Base-by-base conservation (phyloP, 2,113 vertebrate genomes). In the Isichthys henryi region DNA sequence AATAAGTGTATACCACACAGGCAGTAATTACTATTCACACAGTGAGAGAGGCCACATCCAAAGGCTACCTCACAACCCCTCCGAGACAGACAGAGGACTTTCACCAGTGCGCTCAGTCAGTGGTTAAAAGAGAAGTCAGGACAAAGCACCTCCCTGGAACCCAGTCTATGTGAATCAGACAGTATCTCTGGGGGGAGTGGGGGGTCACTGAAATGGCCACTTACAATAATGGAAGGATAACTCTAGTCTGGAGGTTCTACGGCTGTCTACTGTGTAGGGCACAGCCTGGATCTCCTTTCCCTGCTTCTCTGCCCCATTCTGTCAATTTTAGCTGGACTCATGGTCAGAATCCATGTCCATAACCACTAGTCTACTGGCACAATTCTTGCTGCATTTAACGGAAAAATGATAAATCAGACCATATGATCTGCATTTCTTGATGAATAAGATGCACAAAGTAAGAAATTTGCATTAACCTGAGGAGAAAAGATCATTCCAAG, bases 1-100 rank as follows among this genome's bases (percentile, higher is more conserved):
- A 43, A 49, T 66, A 48, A 58, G 70, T 13, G n/a, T 66, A 39
- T 2, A 84, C 58, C 70, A 49, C 48, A 62, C 80, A 85, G 27
- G 88, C 48, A 50, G 88, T 88, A 86, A 86, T 35, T 90, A 19
- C 9, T 84, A 31, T 90, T 74, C 62, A 88, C 87, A 88, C 53
- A 66, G 53, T 56, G 53, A 21, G 6, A 62, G 21, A 62, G 23
- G 21, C 56, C 56, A 62, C 23, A 62, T n/a, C 9, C 62, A 70
- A 70, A 15, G 21, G 27, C 70, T 49, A 27, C 74, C 35, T 35
- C 31, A 6, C 17, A 48, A 15, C 17, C 23, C 35, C 48, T 77
- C 56, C 50, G 6, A 31, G 35, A 53, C 27, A 53, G 19, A 50
- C 31, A 46, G 13, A 15, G 27, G 84, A 43, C 35, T 31, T 45